Conservation (phyloP, 2,888 invertebrate species). For the Troides oblongomaculatus region DNA sequence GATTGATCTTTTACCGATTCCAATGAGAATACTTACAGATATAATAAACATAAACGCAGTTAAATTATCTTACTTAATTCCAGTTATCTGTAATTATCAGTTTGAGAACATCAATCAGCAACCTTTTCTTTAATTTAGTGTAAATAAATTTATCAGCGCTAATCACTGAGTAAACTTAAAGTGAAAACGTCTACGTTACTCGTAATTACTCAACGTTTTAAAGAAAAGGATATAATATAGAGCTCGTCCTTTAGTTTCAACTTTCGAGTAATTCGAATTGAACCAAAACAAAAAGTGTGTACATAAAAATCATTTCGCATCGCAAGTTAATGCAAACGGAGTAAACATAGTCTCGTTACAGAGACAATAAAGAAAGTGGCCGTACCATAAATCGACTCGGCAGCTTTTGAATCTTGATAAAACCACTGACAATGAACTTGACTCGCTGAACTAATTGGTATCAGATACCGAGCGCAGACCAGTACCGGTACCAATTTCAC, state of each 20-base stretch:
- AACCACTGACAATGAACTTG: slow-evolving; percentile 63
- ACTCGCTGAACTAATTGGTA: slow-evolving; percentile 56
- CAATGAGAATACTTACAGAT: background rate
- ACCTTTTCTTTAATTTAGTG: background rate
- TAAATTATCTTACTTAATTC: background rate
- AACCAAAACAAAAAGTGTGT: slow-evolving; percentile 11
- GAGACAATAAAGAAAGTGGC: slow-evolving; percentile 52
- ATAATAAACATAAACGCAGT: background rate
- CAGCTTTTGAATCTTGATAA: slow-evolving; percentile 68
- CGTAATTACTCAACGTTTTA: slow-evolving; percentile 3
- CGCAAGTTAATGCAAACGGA: slow-evolving; percentile 5
- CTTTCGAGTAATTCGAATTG: slow-evolving; percentile 25
- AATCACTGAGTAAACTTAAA: background rate
- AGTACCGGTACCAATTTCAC: slow-evolving; percentile 60
- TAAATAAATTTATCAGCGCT: background rate
- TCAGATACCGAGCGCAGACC: slow-evolving; percentile 42
- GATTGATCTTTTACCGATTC: background rate
- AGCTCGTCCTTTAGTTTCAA: slow-evolving; percentile 16
- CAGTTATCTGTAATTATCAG: background rate
- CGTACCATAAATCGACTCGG: slow-evolving; percentile 51
- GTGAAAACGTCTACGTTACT: background rate
- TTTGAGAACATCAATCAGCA: background rate
- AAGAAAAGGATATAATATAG: slow-evolving; percentile 12
- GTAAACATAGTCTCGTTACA: slow-evolving; percentile 32
- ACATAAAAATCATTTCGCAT: slow-evolving; percentile 18